phyloP scores from a whole-genome alignment of 37 sponge, comb jelly and placozoan species.

The Cladorhizidae sp. region DNA sequence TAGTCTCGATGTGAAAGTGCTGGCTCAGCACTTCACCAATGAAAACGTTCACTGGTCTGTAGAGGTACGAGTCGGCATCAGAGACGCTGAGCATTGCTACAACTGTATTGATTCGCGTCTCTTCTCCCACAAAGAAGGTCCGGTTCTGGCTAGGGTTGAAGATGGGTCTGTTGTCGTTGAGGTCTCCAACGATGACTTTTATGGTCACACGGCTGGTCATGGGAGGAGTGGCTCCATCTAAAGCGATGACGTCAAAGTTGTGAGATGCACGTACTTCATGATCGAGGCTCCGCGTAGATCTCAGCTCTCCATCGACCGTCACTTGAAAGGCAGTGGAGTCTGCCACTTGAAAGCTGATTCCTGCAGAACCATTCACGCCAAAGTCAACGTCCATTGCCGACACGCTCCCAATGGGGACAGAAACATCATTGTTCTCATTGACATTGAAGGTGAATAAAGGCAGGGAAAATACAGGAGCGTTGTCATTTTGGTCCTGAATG shows the following conservation, averaged over 20 bases:
- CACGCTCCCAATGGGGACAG: conserved; percentile 16
- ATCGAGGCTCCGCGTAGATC: conserved; percentile 29
- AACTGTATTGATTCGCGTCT: conserved; percentile 7
- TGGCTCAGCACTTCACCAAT: conserved; percentile 9
- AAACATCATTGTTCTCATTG: conserved; percentile 15
- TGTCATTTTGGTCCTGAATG: conserved; percentile 74
- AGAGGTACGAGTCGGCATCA: conserved; percentile 65
- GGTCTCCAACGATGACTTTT: conserved; percentile 42
- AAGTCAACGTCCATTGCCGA: conserved; percentile 58
- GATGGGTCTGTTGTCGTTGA: conserved; percentile 61
- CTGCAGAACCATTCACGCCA: conserved; percentile 9
- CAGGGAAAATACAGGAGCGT: conserved; percentile 46
- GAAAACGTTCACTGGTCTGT: conserved; percentile 28
- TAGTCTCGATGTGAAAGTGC: conserved; percentile 20
- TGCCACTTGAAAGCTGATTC: background rate
- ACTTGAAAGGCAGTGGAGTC: conserved; percentile 11
- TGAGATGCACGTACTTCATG: conserved; percentile 26
- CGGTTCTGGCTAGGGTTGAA: conserved; percentile 25
- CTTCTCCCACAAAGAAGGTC: conserved; percentile 46
- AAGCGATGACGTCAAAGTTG: conserved; percentile 52
- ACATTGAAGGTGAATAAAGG: conserved; percentile 20
- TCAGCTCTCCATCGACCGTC: conserved; percentile 22
- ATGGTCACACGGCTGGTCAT: conserved; percentile 5
- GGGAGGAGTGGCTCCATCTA: conserved; percentile 66
- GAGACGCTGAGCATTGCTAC: conserved; percentile 34